phyloP scores from a whole-genome alignment of 2,797 vertebrate species.

The Tenualosa thibaudeaui region DNA sequence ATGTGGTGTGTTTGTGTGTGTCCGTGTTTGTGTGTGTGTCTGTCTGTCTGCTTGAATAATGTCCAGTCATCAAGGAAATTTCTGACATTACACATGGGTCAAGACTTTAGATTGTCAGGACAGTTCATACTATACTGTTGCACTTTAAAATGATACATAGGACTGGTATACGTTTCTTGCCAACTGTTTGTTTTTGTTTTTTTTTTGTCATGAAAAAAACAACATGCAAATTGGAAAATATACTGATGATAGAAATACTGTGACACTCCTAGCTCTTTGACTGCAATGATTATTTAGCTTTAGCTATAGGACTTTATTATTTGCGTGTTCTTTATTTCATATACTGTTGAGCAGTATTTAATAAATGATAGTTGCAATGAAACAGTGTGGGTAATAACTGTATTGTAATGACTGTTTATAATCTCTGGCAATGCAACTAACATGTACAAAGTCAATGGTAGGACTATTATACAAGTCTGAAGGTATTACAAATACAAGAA shows the following conservation, averaged over 20 bases:
- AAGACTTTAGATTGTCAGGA: neutral
- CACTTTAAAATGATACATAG: slow-evolving; percentile 13
- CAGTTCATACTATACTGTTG: neutral
- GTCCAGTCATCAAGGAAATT: neutral
- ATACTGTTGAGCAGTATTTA: slow-evolving; percentile 28
- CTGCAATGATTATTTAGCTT: slow-evolving; percentile 53
- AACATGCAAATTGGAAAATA: neutral
- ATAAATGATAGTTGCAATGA: slow-evolving; percentile 45
- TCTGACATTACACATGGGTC: neutral
- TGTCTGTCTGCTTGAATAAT: neutral
- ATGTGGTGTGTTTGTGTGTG: slow-evolving; percentile 16
- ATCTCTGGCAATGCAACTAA: neutral
- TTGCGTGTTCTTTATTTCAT: slow-evolving; percentile 30
- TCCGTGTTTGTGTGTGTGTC: neutral
- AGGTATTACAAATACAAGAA: neutral
- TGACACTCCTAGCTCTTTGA: slow-evolving; percentile 57
- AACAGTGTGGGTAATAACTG: neutral
- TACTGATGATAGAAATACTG: slow-evolving; percentile 24
- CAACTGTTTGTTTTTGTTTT: slow-evolving; percentile 9
- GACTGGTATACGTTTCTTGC: neutral
- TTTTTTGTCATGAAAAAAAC: neutral
- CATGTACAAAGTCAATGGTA: neutral
- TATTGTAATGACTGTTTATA: neutral
- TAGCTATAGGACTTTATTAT: slow-evolving; percentile 42
- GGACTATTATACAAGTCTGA: neutral